Conservation (phyloP, 2,113 vertebrate genomes). For the Pyrgilauda ruficollis region DNA sequence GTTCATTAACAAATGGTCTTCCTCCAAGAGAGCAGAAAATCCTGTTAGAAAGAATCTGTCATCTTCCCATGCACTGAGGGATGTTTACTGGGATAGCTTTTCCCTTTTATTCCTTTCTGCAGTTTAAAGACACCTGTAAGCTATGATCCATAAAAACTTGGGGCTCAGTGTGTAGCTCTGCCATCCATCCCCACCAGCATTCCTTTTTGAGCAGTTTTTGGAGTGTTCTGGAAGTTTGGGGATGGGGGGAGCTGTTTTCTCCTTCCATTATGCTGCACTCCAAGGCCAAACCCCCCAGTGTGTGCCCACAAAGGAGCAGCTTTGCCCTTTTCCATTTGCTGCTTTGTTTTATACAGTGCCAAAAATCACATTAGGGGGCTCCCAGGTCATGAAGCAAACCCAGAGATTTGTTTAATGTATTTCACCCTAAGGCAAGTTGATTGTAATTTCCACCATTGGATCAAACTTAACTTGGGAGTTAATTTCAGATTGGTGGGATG, state of each 20-base stretch:
- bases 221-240: not conserved
- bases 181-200: not conserved
- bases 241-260: not conserved
- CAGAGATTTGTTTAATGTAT: conserved; percentile 8
- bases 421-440: conserved; percentile 21
- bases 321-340: not conserved
- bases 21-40: conserved; percentile 57
- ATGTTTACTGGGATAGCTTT: not conserved
- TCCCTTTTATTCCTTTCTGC: not conserved
- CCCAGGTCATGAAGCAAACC: not conserved
- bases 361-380: conserved; percentile 22
- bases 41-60: conserved; percentile 49
- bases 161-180: not conserved
- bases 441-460: not conserved
- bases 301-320: not conserved
- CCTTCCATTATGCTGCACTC: not conserved
- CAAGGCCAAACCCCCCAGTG: not conserved
- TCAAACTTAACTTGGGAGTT: not conserved
- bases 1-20: conserved; percentile 60
- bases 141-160: not conserved
- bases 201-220: not conserved
- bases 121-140: conserved; percentile 1
- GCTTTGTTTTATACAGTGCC: not conserved
- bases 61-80: conserved; percentile 27
- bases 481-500: not conserved